Base-by-base conservation (phyloP, 2,797 vertebrate genomes). In the Gephyroberyx darwinii region DNA sequence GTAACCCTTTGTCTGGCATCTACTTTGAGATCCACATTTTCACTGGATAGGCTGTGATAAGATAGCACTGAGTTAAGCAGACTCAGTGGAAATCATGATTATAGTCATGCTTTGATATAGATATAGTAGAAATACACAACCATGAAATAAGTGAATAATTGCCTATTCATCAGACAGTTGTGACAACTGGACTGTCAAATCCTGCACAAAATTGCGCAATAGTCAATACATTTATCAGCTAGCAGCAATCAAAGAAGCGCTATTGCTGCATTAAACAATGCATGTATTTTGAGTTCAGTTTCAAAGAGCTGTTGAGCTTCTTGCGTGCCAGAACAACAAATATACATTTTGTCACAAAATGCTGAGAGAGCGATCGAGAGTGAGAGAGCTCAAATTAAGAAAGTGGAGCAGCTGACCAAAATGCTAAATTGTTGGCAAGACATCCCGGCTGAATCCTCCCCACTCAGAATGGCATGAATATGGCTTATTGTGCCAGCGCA, bases 401-500 rank as follows among this genome's bases (percentile, higher is more conserved):
- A 80, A 80, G 59, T 8, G 17, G 74, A 74, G 71, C 57, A 17
- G 1, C 50, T 74, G 50, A 71, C 61, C 60, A 65, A 79, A 80
- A 87, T 71, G 51, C n/a, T 22, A 41, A 81, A 74, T 74, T 59
- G 53, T 78, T 89, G 78, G 75, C 69, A 55, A 19, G 52, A 41
- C 0, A 2, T 45, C 39, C 19, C 30, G 31, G 74, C 54, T 55
- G 67, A 69, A 77, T 60, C 58, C n/a, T 79, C 82, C 65, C 65
- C 26, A 4, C 60, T 41, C 53, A 59, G 59, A 64, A 47, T 3
- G 59, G 45, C 45, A 74, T 84, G 75, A 88, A 70, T 74, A 52
- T 66, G 65, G 41, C 41, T 59, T 47, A 76, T 82, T 82, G 65
- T 81, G 26, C 26, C 45, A 52, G 12, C 67, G 59, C 82, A 74